These are phyloP conservation scores for Hemicentrotus pulcherrimus DNA, from an alignment of 35 echinoderm and acorn worm genomes.

Conservation along the genomic window DNA sequence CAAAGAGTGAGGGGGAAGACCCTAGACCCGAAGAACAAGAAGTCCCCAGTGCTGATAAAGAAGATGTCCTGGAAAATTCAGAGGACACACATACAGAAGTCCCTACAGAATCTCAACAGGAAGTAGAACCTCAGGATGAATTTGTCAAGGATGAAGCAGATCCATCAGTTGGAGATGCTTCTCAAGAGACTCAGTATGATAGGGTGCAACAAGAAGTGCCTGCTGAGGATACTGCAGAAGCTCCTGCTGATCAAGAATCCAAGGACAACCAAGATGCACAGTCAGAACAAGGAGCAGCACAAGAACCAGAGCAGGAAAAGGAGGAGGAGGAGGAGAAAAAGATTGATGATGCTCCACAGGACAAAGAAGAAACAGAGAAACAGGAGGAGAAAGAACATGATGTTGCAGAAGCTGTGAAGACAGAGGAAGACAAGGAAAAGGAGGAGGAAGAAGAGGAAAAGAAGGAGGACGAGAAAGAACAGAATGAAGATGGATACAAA, in stretches of 20 bases:
- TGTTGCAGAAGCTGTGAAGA: not conserved
- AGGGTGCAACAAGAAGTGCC: conserved; percentile 19
- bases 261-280: conserved; percentile 35
- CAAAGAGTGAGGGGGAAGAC: not conserved
- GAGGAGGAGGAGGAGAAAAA: conserved; percentile 19
- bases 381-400: conserved; percentile 28
- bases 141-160: not conserved
- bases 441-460: conserved; percentile 9
- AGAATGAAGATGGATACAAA: not conserved
- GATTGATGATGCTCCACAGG: not conserved
- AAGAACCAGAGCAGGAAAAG: conserved; percentile 17
- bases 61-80: not conserved
- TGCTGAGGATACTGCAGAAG: conserved; percentile 26
- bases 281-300: not conserved
- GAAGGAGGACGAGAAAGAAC: not conserved
- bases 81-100: conserved; percentile 1
- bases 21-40: not conserved
- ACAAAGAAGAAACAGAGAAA: not conserved
- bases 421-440: not conserved
- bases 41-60: not conserved
- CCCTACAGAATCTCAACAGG: not conserved
- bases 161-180: not conserved
- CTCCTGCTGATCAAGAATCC: not conserved
- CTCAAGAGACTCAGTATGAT: conserved; percentile 24
- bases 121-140: conserved; percentile 7